These are phyloP conservation scores for Nannoperca australis DNA, from an alignment of 2,797 vertebrate species.

Conservation along the genomic window DNA sequence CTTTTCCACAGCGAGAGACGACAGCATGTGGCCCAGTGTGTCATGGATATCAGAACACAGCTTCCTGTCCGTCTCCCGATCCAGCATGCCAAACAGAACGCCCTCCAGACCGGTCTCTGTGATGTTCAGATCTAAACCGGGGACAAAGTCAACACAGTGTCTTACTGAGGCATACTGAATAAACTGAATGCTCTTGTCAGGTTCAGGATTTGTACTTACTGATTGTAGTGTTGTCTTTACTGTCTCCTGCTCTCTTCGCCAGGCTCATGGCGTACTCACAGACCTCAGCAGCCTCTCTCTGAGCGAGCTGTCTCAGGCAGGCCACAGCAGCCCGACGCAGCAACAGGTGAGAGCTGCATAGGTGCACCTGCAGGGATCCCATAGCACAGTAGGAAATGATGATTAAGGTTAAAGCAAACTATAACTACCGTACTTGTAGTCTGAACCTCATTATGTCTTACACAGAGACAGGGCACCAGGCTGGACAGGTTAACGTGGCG, in stretches of 20 bases:
- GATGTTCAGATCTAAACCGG: slow-evolving; percentile 90
- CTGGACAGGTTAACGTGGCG: slow-evolving; percentile 98
- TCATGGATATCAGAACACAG: slow-evolving; percentile 98
- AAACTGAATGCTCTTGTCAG: slow-evolving; percentile 18
- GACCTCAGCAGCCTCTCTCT: slow-evolving; percentile 96
- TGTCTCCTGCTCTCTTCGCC: slow-evolving; percentile 90
- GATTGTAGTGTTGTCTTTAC: slow-evolving; percentile 87
- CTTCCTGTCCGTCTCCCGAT: slow-evolving; percentile 96
- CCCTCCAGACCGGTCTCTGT: slow-evolving; percentile 97
- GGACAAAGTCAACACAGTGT: slow-evolving; percentile 4
- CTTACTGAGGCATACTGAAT: not conserved
- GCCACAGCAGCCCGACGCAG: slow-evolving; percentile 96
- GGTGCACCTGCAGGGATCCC: slow-evolving; percentile 88
- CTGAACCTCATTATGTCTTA: slow-evolving; percentile 77
- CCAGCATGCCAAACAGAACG: slow-evolving; percentile 97
- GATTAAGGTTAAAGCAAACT: not conserved
- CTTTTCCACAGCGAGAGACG: slow-evolving; percentile 96
- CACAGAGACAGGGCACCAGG: slow-evolving; percentile 97
- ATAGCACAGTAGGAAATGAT: not conserved
- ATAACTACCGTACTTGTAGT: not conserved
- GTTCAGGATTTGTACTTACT: slow-evolving; percentile 84
- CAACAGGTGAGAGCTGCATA: slow-evolving; percentile 97
- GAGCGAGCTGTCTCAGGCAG: slow-evolving; percentile 95
- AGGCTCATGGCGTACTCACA: slow-evolving; percentile 98
- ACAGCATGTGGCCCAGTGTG: slow-evolving; percentile 98